Evolutionary conservation across 2,113 vertebrate species (phyloP).

Genomic region (Sander vitreus): DNA sequence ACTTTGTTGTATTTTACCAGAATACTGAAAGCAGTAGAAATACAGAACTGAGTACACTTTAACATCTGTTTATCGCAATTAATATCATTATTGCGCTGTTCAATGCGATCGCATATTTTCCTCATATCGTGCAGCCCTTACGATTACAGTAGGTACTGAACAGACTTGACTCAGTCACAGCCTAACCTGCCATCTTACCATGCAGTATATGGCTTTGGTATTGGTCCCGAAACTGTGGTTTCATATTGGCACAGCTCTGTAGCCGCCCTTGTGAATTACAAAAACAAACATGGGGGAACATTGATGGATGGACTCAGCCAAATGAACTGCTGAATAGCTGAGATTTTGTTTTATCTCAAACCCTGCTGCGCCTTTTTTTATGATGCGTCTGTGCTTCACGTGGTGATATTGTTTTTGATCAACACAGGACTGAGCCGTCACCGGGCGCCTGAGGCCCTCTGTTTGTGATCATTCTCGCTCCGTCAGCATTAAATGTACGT

Average conservation of each 20-base stretch:
- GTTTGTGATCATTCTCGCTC: neutral
- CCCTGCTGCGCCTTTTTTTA: neutral
- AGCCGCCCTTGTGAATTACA: neutral
- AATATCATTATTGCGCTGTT: no score
- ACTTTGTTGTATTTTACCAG: no score
- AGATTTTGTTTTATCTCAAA: neutral
- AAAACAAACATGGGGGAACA: neutral
- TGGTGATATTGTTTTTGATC: slow-evolving; percentile 8
- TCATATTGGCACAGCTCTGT: neutral
- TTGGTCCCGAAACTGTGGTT: neutral
- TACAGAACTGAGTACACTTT: no score
- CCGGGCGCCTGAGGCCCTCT: neutral
- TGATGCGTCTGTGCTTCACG: neutral
- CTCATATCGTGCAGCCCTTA: no score
- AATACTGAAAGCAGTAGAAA: no score
- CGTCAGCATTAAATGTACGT: slow-evolving; percentile 2
- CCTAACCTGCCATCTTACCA: neutral
- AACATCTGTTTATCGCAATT: no score
- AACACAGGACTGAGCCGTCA: neutral
- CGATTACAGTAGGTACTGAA: neutral
- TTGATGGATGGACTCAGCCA: neutral
- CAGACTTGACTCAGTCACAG: neutral
- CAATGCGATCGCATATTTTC: no score
- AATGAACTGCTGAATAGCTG: neutral
- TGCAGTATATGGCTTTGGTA: neutral